These are phyloP conservation scores for Rhinichthys osculus DNA, from an alignment of 2,797 vertebrate genomes.

Conservation along the genomic window DNA sequence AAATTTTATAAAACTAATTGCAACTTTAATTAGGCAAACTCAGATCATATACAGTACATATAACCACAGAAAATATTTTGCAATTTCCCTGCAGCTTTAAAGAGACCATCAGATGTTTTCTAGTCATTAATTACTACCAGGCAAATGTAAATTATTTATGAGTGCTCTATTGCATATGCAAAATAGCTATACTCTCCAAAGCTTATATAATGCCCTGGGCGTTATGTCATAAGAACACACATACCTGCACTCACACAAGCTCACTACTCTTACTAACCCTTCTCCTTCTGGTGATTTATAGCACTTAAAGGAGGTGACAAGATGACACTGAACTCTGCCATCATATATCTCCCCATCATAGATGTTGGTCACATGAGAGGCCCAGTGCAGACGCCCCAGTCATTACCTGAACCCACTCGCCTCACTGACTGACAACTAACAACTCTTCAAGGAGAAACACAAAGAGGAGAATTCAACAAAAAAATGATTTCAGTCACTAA, in stretches of 20 bases:
- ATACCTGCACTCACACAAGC: background rate
- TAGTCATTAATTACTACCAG: constrained; percentile 48
- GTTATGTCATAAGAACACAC: background rate
- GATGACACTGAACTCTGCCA: constrained; percentile 69
- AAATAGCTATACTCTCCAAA: constrained; percentile 27
- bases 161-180: constrained; percentile 54
- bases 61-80: constrained; percentile 7
- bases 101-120: constrained; percentile 55
- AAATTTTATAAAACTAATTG: constrained; percentile 49
- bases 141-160: constrained; percentile 50
- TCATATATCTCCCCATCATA: constrained; percentile 60
- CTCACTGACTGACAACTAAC: constrained; percentile 73
- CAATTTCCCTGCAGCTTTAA: constrained; percentile 34
- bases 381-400: constrained; percentile 54
- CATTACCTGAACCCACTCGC: constrained; percentile 56
- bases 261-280: constrained; percentile 53
- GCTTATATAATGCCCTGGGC: background rate
- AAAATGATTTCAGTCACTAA: constrained; percentile 3
- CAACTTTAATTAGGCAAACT: constrained; percentile 42
- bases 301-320: constrained; percentile 55
- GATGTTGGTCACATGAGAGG: constrained; percentile 39
- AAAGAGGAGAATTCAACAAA: constrained; percentile 57
- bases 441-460: constrained; percentile 74
- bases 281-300: constrained; percentile 65
- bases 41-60: constrained; percentile 21